Base-by-base conservation (phyloP, 2,113 vertebrate genomes). In the Lipophrys pholis region DNA sequence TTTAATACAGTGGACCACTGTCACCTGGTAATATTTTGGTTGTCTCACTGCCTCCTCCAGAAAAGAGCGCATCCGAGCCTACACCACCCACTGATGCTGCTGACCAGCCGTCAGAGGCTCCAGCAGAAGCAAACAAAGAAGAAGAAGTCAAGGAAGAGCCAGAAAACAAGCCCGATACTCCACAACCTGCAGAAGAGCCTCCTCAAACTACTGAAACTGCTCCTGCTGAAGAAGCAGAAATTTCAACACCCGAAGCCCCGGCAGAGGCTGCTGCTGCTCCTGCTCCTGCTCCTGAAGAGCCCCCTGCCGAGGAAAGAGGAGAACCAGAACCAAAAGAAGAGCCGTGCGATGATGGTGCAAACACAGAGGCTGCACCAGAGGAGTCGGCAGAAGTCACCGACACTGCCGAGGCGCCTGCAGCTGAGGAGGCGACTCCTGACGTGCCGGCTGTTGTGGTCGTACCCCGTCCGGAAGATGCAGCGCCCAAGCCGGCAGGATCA, bases 71-170 rank as follows among this genome's bases (percentile, higher is more conserved):
- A 12, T 43, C 68, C 0, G 82, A 86, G 50, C 15, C 71, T 42
- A 39, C 70, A 45, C 56, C 65, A 16, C 43, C 53, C 2, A 55
- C 7, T 51, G 75, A 86, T 0, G 7, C 6, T 8, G 8, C 8
- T 35, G 72, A 86, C 6, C 51, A 70, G 43, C 8, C 79, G 14
- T 11, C 66, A 5, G 51, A 79, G 43, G 16, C 69, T 54, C 55
- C 85, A 60, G 64, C 66, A 65, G 87, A 84, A 58, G 15, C 43
- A 16, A 58, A n/a, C 14, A 30, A 30, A 30, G 41, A 16, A 43
- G 86, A 73, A 7, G 78, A 81, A 46, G 21, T 45, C 36, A 70
- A 63, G 73, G 75, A 71, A 62, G 81, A 78, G 9, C 50, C 38
- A 15, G 83, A 67, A 21, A 61, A 7, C 57, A 55, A 8, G 14